Evolutionary conservation across 2,113 vertebrate genomes (phyloP).

Genomic region (Dermatemys mawii): DNA sequence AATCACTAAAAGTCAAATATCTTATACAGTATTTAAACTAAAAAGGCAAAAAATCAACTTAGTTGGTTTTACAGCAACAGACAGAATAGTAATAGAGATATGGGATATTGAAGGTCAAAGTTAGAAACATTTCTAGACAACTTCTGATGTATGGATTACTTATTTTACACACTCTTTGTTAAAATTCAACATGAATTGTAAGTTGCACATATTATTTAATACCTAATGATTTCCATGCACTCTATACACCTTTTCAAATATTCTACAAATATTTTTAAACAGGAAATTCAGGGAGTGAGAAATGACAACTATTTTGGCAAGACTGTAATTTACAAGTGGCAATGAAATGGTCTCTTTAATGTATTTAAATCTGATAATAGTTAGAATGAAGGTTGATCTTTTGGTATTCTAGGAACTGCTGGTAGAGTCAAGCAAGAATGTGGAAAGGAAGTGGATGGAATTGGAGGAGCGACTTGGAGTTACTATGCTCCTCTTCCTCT

Average conservation of each 20-base stretch:
- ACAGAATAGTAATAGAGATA: conserved; percentile 28
- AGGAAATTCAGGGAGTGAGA: not conserved
- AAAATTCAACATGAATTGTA: not conserved
- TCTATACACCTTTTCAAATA: not conserved
- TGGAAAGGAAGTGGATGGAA: not conserved
- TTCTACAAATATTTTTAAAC: not conserved
- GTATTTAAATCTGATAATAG: not conserved
- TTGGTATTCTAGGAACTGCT: not conserved
- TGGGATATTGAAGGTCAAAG: not conserved
- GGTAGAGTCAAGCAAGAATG: fast-evolving
- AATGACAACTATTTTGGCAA: not conserved
- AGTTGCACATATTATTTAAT: not conserved
- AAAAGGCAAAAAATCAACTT: conserved; percentile 61
- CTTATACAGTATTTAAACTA: conserved; percentile 38
- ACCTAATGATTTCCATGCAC: not conserved
- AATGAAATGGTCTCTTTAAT: not conserved
- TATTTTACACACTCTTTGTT: not conserved
- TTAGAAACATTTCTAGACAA: not conserved
- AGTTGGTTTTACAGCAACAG: conserved; percentile 40
- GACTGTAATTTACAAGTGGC: not conserved
- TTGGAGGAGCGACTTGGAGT: not conserved
- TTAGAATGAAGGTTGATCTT: not conserved
- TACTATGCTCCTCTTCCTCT: fast-evolving
- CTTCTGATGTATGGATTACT: not conserved
- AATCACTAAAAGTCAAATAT: not conserved